Conservation (phyloP, 2,797 vertebrate species). For the Oreochromis mossambicus region DNA sequence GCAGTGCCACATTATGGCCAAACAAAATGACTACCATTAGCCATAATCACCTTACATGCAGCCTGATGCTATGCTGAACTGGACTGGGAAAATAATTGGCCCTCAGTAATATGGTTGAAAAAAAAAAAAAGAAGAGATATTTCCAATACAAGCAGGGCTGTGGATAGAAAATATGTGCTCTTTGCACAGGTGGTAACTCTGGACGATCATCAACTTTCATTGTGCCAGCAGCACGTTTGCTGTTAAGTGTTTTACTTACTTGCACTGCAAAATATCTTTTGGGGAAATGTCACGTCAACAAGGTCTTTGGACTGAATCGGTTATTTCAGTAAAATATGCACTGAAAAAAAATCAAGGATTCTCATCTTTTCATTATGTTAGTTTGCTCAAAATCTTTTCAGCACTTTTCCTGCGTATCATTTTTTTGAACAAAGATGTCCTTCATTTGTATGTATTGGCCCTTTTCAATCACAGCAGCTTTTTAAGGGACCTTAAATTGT, state of each 20-base stretch:
- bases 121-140: background rate
- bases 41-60: slow-evolving; percentile 67
- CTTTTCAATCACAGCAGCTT: background rate
- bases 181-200: background rate
- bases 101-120: slow-evolving; percentile 17
- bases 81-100: slow-evolving; percentile 46
- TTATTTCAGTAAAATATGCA: background rate
- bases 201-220: background rate
- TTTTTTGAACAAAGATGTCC: background rate
- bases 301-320: background rate
- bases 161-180: background rate
- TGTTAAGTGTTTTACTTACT: background rate
- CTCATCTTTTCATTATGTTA: background rate
- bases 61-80: slow-evolving; percentile 45
- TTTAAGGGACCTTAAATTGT: background rate
- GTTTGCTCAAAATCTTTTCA: background rate
- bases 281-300: background rate
- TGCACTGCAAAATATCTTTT: background rate
- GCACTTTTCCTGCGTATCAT: background rate
- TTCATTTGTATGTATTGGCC: background rate
- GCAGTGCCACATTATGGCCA: slow-evolving; percentile 65
- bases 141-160: background rate
- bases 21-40: slow-evolving; percentile 73
- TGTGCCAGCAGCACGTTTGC: background rate
- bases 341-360: background rate